Conservation (phyloP, 1,140 invertebrate genomes). For the Heliconius eleuchia region DNA sequence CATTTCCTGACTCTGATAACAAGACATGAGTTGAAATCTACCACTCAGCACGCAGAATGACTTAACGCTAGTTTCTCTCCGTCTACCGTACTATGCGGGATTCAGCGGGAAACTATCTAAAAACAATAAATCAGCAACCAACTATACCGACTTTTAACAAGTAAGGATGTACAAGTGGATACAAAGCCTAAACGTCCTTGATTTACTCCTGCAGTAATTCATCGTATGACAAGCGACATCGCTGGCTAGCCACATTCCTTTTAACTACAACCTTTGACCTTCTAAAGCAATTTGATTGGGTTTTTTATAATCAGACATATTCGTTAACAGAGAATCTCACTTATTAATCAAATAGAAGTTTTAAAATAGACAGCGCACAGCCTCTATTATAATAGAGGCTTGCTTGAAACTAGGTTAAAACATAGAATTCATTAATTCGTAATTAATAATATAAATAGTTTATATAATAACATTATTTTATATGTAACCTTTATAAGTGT, state of each 20-base stretch:
- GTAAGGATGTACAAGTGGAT: neutral
- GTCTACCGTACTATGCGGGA: too few relatives aligned
- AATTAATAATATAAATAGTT: too few relatives aligned
- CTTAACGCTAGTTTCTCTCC: too few relatives aligned
- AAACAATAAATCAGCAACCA: too few relatives aligned
- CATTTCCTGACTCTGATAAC: too few relatives aligned
- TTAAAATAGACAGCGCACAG: neutral
- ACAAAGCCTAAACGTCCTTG: constrained; percentile 14
- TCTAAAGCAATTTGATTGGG: constrained; percentile 9
- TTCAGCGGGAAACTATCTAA: too few relatives aligned
- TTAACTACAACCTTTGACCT: constrained; percentile 13
- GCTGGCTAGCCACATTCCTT: constrained; percentile 20
- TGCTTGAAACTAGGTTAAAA: neutral
- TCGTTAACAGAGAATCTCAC: neutral
- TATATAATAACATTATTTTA: too few relatives aligned
- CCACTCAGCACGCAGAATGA: too few relatives aligned
- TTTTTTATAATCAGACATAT: neutral
- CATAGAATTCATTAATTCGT: too few relatives aligned
- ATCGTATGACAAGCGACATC: constrained; percentile 24
- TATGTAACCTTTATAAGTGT: too few relatives aligned
- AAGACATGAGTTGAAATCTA: too few relatives aligned
- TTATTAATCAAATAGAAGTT: neutral
- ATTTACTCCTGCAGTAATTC: constrained; percentile 16
- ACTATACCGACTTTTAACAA: neutral
- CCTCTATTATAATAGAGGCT: neutral